These are phyloP conservation scores for Epsilonema sp. DNA, from an alignment of 2,888 invertebrate genomes.

Conservation along the genomic window DNA sequence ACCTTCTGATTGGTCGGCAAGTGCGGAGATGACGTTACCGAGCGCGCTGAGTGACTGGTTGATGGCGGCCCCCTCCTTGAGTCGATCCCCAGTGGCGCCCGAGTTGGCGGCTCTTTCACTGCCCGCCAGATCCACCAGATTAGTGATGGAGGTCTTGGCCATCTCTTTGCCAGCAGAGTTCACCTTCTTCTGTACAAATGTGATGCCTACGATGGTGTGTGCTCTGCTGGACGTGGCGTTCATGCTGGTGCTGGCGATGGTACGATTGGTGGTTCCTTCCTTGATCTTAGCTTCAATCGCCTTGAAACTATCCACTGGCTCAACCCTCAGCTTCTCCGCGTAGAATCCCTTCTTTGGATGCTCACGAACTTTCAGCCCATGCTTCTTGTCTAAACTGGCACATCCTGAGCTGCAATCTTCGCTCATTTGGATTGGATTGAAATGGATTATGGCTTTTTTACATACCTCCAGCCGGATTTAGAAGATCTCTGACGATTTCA, in stretches of 20 bases:
- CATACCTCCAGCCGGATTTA: conserved; percentile 23
- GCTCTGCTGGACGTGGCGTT: conserved; percentile 38
- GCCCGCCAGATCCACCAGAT: conserved; percentile 39
- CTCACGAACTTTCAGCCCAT: conserved; percentile 35
- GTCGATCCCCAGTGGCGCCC: conserved; percentile 36
- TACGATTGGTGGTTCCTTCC: conserved; percentile 36
- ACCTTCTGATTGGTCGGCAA: conserved; percentile 28
- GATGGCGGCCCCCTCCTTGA: conserved; percentile 38
- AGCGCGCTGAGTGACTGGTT: conserved; percentile 36
- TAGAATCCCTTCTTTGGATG: conserved; percentile 38
- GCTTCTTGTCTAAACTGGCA: conserved; percentile 18
- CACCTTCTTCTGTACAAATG: conserved; percentile 33
- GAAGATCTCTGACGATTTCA: conserved; percentile 39
- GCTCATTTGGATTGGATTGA: too few relatives aligned
- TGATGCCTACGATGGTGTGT: conserved; percentile 37
- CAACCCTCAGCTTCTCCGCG: conserved; percentile 33
- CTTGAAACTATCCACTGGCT: conserved; percentile 32
- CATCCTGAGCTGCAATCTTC: too few relatives aligned
- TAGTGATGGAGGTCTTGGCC: conserved; percentile 34
- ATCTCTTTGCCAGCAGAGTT: conserved; percentile 35
- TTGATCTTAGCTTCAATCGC: conserved; percentile 35
- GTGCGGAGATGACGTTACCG: conserved; percentile 36
- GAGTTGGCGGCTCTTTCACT: conserved; percentile 37
- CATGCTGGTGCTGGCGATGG: conserved; percentile 38
- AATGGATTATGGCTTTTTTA: background rate